phyloP scores from a whole-genome alignment of 2,888 invertebrate genomes.

The Xylocampa areola region DNA sequence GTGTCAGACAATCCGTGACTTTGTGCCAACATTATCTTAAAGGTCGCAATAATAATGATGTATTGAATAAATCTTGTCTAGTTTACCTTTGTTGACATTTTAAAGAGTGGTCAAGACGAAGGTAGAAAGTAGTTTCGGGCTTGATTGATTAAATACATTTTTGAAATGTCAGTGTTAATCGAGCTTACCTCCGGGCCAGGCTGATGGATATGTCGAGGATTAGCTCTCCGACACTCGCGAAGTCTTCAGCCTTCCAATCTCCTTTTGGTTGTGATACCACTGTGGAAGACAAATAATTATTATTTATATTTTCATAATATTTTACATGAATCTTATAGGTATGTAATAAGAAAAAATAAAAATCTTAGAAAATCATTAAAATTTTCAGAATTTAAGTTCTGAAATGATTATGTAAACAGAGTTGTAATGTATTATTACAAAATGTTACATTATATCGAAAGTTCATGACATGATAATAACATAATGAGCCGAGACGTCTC shows the following conservation, averaged over 20 bases:
- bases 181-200: constrained; percentile 94
- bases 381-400: constrained; percentile 14
- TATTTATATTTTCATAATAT: no score
- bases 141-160: constrained; percentile 31
- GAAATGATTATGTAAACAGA: constrained; percentile 24
- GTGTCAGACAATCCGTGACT: constrained; percentile 15
- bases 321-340: no score
- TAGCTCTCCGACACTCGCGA: constrained; percentile 96
- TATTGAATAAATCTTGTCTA: constrained; percentile 27
- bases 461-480: constrained; percentile 18
- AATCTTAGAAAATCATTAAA: not conserved
- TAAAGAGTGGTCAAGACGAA: constrained; percentile 34
- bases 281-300: constrained; percentile 70
- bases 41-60: constrained; percentile 22
- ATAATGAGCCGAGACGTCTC: constrained; percentile 36
- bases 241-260: constrained; percentile 95
- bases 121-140: constrained; percentile 48
- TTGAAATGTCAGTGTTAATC: constrained; percentile 23
- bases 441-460: constrained; percentile 32
- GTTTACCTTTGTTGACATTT: constrained; percentile 48
- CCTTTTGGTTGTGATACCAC: constrained; percentile 95
- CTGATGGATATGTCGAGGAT: constrained; percentile 95
- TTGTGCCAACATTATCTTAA: constrained; percentile 17
- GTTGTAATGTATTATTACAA: constrained; percentile 18
- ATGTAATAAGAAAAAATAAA: no score